These are phyloP conservation scores for Lepus townsendii DNA, from an alignment of 2,797 vertebrate genomes.

Conservation along the genomic window DNA sequence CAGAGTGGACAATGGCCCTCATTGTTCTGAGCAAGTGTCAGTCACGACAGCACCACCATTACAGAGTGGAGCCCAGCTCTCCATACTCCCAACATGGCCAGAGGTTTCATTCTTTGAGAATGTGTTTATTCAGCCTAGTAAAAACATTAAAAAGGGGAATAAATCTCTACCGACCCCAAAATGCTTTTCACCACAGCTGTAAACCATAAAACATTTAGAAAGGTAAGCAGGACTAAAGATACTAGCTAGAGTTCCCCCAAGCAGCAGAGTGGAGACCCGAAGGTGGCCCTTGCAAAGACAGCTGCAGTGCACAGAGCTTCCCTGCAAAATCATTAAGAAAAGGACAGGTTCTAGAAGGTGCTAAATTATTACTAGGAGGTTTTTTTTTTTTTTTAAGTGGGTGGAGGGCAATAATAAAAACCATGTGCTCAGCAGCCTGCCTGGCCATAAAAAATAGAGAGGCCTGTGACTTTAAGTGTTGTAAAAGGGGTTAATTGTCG, in stretches of 20 bases:
- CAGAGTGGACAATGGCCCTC: constrained; percentile 81
- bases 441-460: constrained; percentile 78
- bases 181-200: constrained; percentile 85
- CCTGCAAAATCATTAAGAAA: constrained; percentile 78
- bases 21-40: constrained; percentile 85
- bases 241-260: constrained; percentile 47
- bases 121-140: constrained; percentile 91
- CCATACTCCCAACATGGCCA: constrained; percentile 76
- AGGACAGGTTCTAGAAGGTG: constrained; percentile 86
- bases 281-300: constrained; percentile 76
- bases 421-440: constrained; percentile 74
- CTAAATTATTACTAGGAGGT: constrained; percentile 83
- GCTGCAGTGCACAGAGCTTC: constrained; percentile 70
- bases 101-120: constrained; percentile 82
- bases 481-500: constrained; percentile 87
- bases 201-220: constrained; percentile 85
- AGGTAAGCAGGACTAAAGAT: constrained; percentile 79
- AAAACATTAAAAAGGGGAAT: constrained; percentile 89
- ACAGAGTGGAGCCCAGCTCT: constrained; percentile 74
- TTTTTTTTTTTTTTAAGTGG: constrained; percentile 46
- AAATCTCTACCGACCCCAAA: constrained; percentile 88
- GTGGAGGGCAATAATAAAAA: constrained; percentile 85
- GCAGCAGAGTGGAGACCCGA: constrained; percentile 43
- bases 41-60: constrained; percentile 66
- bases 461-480: constrained; percentile 78